Evolutionary conservation across 1,140 invertebrate genomes (phyloP).

Genomic region (Pemphigus obesinymphae): DNA sequence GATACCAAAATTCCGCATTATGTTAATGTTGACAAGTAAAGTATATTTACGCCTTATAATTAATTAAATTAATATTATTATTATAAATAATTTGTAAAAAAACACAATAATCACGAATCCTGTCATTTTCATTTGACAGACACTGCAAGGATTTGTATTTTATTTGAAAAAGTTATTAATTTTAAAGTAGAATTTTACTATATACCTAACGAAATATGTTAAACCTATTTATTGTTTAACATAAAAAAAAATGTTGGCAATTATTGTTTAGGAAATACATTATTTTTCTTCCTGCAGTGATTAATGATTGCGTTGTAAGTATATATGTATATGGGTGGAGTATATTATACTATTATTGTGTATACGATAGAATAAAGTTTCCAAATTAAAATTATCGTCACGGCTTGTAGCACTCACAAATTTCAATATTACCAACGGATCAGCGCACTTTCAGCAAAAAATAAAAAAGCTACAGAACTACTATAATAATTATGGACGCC

Average conservation of each 20-base stretch:
- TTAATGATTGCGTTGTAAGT: neutral
- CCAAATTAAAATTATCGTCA: conserved; percentile 25
- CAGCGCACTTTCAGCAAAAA: neutral
- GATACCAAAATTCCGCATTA: no score
- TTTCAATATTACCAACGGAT: neutral
- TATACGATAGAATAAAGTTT: neutral
- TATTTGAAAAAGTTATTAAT: neutral
- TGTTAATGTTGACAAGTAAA: no score
- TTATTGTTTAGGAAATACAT: neutral
- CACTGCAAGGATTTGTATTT: neutral
- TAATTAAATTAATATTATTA: no score
- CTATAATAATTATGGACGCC: neutral
- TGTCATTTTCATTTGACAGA: neutral
- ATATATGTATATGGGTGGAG: neutral
- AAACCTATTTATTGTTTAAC: neutral
- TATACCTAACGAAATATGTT: no score
- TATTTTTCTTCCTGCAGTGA: neutral
- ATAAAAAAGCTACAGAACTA: neutral
- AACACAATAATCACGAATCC: neutral
- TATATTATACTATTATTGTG: no score
- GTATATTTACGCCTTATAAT: no score
- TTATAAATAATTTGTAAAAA: no score
- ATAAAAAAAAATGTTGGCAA: neutral
- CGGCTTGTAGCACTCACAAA: neutral
- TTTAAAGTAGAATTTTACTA: neutral